Evolutionary conservation across 2,888 invertebrate species (phyloP).

Genomic region (Chloroclystis v-ata): DNA sequence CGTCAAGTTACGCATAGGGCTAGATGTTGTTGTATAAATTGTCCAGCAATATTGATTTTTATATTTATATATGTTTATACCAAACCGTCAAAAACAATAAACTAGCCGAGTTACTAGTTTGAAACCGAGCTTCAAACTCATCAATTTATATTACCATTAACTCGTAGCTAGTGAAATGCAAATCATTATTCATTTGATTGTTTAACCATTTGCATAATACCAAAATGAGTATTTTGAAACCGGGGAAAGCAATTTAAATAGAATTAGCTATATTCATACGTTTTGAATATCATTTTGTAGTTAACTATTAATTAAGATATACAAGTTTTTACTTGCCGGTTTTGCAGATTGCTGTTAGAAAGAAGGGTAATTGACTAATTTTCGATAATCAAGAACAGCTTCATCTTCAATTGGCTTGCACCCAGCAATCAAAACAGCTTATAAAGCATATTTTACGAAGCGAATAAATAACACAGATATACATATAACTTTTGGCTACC

Average conservation of each 20-base stretch:
- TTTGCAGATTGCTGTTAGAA: background rate
- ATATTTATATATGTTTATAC: no score
- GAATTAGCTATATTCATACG: no score
- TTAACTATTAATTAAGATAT: background rate
- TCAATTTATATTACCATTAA: no score
- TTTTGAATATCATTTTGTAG: no score
- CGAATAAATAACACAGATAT: constrained; percentile 17
- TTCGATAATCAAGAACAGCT: constrained; percentile 8
- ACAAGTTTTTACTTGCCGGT: background rate
- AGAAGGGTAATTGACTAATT: no score
- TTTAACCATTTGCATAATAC: background rate
- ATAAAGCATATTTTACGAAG: constrained; percentile 24
- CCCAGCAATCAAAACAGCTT: constrained; percentile 22
- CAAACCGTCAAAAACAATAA: no score
- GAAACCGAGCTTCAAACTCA: no score
- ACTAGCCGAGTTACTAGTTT: no score
- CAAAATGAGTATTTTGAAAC: background rate
- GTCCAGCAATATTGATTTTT: no score
- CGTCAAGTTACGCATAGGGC: no score
- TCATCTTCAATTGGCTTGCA: constrained; percentile 22
- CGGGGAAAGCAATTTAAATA: background rate
- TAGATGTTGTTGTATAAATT: no score
- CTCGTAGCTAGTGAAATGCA: background rate
- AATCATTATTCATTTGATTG: background rate
- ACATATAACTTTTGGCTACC: no score